These are phyloP conservation scores for Phoxinus phoxinus DNA, from an alignment of 2,113 vertebrate genomes.

Conservation along the genomic window DNA sequence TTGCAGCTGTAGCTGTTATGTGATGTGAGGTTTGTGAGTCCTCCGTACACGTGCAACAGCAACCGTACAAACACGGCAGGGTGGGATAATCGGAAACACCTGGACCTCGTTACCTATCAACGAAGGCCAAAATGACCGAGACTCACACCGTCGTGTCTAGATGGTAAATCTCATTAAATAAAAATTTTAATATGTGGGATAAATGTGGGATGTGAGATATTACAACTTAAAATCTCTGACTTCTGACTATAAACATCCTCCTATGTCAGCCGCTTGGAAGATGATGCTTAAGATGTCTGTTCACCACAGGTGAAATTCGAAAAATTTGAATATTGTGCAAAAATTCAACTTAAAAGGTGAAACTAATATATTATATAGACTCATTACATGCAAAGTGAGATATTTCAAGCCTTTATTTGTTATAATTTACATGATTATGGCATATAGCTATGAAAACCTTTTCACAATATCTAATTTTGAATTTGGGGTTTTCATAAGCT, in stretches of 20 bases:
- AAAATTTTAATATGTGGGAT: not conserved
- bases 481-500: no score
- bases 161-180: not conserved
- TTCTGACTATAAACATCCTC: not conserved
- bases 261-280: not conserved
- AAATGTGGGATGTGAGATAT: not conserved
- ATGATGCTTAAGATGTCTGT: not conserved
- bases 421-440: no score
- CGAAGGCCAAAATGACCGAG: conserved; percentile 7
- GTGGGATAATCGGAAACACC: not conserved
- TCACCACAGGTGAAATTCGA: no score
- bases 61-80: not conserved
- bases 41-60: not conserved
- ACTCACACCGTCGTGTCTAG: not conserved
- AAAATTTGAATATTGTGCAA: no score
- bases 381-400: no score
- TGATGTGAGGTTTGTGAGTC: not conserved
- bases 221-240: not conserved
- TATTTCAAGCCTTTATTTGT: no score
- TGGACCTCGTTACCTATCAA: conserved; percentile 11
- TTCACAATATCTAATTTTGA: no score
- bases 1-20: conserved; percentile 26
- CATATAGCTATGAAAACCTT: no score
- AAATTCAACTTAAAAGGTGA: no score
- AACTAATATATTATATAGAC: no score